phyloP scores from a whole-genome alignment of 2,113 vertebrate genomes.

The Tragelaphus scriptus region DNA sequence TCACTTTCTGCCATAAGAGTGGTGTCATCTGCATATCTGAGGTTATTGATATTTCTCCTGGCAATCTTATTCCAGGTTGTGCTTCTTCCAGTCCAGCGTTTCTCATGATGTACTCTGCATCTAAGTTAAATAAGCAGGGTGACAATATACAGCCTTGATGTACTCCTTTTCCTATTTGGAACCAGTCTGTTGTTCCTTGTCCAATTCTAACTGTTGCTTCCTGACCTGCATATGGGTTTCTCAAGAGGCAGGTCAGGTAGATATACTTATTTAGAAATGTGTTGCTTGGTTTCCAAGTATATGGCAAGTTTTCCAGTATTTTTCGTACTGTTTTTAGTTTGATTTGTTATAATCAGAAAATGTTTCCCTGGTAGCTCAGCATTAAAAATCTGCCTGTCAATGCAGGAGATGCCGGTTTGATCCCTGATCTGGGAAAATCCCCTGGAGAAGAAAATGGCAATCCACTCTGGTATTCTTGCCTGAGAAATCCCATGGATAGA shows the following conservation, averaged over 20 bases:
- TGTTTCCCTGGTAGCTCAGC: background rate
- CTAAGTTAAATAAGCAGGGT: no score
- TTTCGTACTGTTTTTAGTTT: background rate
- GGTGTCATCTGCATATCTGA: no score
- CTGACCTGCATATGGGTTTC: no score
- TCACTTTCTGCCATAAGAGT: no score
- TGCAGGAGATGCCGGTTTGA: background rate
- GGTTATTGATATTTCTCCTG: fast-evolving
- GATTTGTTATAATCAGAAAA: background rate
- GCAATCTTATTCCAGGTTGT: no score
- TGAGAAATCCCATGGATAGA: background rate
- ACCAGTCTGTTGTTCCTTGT: no score
- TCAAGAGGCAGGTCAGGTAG: background rate
- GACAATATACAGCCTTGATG: no score
- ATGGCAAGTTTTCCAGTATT: background rate
- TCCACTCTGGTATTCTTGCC: background rate
- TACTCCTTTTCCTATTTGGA: no score
- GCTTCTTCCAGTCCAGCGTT: no score
- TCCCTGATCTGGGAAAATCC: background rate
- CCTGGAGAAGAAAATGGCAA: background rate
- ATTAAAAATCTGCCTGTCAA: background rate
- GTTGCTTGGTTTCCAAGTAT: background rate
- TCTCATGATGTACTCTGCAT: no score
- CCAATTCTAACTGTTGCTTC: no score
- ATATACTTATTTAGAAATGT: background rate